Evolutionary conservation across 2,888 invertebrate species (phyloP), one percentile per base, ranked within the genome.

Genomic region (Thymelicus lineola): DNA sequence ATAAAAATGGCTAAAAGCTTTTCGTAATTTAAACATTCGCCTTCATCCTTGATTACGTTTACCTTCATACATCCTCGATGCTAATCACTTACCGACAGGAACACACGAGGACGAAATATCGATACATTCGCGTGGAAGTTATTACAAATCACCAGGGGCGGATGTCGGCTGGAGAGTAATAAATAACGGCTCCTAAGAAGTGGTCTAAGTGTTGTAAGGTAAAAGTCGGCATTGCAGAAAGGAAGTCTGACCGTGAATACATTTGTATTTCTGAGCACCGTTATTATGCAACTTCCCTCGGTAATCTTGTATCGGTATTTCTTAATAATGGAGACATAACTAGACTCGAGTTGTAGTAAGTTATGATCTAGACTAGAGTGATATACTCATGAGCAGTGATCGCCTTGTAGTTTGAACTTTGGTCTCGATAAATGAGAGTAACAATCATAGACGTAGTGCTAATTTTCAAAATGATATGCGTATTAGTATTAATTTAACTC

Each of bases 31-130:
- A 85, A 82, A 76, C 77, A 79, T 75, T 77, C 75, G 75, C 72
- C 63, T 73, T 55, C 70, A 72, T 74, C 66, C 72, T 72, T 73
- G 72, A 81, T 81, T 77, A 80, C 77, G 77, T 75, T 66, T 80
- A 82, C 77, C 76, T 80, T 72, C 77, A 80, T 72, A 81, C 82
- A 85, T 82, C 85, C 85, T 84, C 79, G 73, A 80, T 83, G 76
- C 74, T 73, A 77, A 85, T 83, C 79, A 75, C 73, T 74, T 61
- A 63, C 58, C 55, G 77, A 75, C 79, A 78, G 81, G 82, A 80
- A 82, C 76, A 70, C 61, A 59, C 81, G 79, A 86, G 86, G 85
- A 84, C 83, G 74, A 74, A 75, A 75, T 73, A 73, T 71, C 63
- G 58, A 58, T 63, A 60, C 4, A 57, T 66, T 48, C 6, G 67